Evolutionary conservation across 1,140 invertebrate genomes (phyloP), one percentile per base, ranked within the genome.

Genomic region (Copidosoma floridanum): DNA sequence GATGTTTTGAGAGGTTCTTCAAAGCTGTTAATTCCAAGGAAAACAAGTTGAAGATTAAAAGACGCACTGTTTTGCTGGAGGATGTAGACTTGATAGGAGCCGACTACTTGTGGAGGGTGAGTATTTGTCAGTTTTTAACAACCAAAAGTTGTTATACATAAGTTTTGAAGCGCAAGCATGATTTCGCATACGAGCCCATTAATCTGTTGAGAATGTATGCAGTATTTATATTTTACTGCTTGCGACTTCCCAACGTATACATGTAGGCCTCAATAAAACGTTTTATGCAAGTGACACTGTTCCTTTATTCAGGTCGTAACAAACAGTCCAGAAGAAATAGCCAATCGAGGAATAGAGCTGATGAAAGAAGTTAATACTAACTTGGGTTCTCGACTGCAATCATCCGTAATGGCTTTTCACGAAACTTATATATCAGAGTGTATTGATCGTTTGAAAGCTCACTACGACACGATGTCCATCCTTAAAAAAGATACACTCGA

Each of bases 1-100:
- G 94, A 82, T 95, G 92, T 82, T 94, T 92, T 78, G 90, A 94
- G 74, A 85, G 94, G 71, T 99, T 99, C 82, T 98, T 98, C 76
- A 96, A 97, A 83, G 91, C 93, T 65, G 95, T 98, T 6, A 99
- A 99, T 82, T 88, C 88, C 47, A 97, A 97, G 81, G 93, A 97
- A 81, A 92, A 91, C 63, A 97, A 97, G 81, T 80, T 98, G 23
- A 90, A 94, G 75, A 78, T 89, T 46, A 96, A 95, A 76, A 83
- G 92, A 75, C 85, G 93, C 71, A 91, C 89, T 69, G 86, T 92
- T 75, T 81, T 92, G 51, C 87, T 86, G 78, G 90, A 93, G 73
- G 90, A 93, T 75, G 85, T 89, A 61, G 94, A 98, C 83, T 85
- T 98, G 65, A 95, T 97, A 72, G 96, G 96, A 61, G 87, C 94